Base-by-base conservation (phyloP, 2,113 vertebrate species). In the Hylia prasina region DNA sequence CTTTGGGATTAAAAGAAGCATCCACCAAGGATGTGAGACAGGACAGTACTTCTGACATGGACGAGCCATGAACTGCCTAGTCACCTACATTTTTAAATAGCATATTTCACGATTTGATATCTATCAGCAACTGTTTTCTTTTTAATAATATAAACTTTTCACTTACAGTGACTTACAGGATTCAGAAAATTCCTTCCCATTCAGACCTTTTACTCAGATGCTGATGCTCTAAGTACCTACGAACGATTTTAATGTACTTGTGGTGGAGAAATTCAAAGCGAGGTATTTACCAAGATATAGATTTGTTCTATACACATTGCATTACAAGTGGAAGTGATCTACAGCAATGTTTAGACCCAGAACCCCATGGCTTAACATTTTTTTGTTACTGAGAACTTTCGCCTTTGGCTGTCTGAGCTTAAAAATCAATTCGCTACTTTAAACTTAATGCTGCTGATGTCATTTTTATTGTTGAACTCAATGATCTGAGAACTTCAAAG, bases 351-450 rank as follows among this genome's bases (percentile, higher is more conserved):
- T 94, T 66, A 96, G 72, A 76, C 30, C 58, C 72, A 81, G 91
- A 94, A 85, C 42, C 58, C 85, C 2, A 4, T 18, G 77, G 89
- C 58, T 94, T 89, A 96, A 93, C 58, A 44, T 33, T 92, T 96
- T 89, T 77, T 68, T 65, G 54, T 70, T 93, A 88, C 82, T 91
- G 68, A 93, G 77, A 94, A 96, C 73, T 95, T 96, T 92, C 58
- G 94, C 95, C 88, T 95, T 89, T 91, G 93, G 96, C 91, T 92
- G 72, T 85, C 69, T 2, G 4, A 89, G 86, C 83, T 96, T 93
- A 95, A 93, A 97, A 96, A 97, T 95, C 94, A 95, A 96, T 97
- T 96, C 4, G 1, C 71, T 89, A 39, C 83, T 94, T 95, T 75
- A 93, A 95, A 82, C 81, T 95, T 92, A 83, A 92, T 89, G 80